Conservation (phyloP, 2,888 invertebrate species). For the Orthonevra nobilis region DNA sequence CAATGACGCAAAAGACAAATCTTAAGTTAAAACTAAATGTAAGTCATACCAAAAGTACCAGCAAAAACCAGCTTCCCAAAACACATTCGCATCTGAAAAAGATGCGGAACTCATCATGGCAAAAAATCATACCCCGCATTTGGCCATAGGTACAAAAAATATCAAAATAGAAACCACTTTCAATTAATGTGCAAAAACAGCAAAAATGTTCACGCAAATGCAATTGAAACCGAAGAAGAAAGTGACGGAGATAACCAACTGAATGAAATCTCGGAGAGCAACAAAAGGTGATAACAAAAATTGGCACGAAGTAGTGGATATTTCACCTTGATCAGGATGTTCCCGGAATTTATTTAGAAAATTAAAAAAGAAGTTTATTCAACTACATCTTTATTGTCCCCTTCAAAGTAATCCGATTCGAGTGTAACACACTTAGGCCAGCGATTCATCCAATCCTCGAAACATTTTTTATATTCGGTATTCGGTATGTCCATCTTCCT, state of each 20-base stretch:
- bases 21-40: background rate
- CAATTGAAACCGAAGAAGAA: conserved; percentile 12
- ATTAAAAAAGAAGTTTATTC: too few relatives aligned
- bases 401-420: too few relatives aligned
- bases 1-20: conserved; percentile 6
- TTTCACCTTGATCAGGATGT: too few relatives aligned
- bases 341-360: too few relatives aligned
- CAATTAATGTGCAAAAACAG: conserved; percentile 1
- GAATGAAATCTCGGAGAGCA: conserved; percentile 8
- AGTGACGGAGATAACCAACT: conserved; percentile 10
- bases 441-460: too few relatives aligned
- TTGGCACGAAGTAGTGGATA: conserved; percentile 12
- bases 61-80: background rate
- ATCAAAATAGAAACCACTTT: conserved; percentile 8
- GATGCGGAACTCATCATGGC: conserved; percentile 12
- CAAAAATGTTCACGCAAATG: conserved; percentile 4
- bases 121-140: conserved; percentile 8
- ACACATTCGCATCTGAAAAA: background rate
- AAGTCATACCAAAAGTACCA: background rate
- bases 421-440: too few relatives aligned
- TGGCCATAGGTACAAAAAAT: conserved; percentile 1
- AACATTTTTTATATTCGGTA: too few relatives aligned
- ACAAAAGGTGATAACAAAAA: conserved; percentile 15
- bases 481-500: too few relatives aligned
- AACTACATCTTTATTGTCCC: too few relatives aligned